Evolutionary conservation across 2,888 invertebrate species (phyloP).

Genomic region (Brachyopa scutellaris): DNA sequence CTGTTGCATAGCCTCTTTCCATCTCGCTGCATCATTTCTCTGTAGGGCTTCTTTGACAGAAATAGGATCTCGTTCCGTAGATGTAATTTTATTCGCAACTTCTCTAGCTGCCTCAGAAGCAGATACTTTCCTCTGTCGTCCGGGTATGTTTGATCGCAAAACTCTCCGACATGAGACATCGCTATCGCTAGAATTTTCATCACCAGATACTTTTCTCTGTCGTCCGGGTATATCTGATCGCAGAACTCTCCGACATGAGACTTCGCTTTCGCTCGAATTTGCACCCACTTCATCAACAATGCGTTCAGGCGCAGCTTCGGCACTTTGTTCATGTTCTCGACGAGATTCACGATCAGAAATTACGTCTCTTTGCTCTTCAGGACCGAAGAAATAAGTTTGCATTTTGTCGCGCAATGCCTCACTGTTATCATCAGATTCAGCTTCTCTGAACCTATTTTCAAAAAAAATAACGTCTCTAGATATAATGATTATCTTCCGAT

Average conservation of each 20-base stretch:
- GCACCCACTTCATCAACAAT: no score
- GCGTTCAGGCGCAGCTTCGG: no score
- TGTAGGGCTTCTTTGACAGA: no score
- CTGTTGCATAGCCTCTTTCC: slow-evolving; percentile 64
- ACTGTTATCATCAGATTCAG: not conserved
- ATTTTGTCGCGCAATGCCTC: no score
- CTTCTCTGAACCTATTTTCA: slow-evolving; percentile 56
- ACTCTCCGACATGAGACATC: slow-evolving; percentile 38
- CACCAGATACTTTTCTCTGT: no score
- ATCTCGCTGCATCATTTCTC: slow-evolving; percentile 60
- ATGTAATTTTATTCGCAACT: slow-evolving; percentile 15
- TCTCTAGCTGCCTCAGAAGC: no score
- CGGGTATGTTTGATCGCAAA: slow-evolving; percentile 12
- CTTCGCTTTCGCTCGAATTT: not conserved
- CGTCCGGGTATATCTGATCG: no score
- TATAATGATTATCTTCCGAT: no score
- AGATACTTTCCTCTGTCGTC: no score
- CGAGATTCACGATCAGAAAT: not conserved
- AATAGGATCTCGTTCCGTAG: slow-evolving; percentile 15
- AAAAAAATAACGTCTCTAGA: slow-evolving; percentile 71
- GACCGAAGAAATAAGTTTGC: no score
- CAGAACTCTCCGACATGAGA: no score
- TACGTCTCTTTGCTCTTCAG: not conserved
- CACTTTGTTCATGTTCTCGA: not conserved
- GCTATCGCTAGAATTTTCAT: slow-evolving; percentile 14